Evolutionary conservation across 2,888 invertebrate species (phyloP), one percentile per base, ranked within the genome.

Genomic region (Erebia epiphron): DNA sequence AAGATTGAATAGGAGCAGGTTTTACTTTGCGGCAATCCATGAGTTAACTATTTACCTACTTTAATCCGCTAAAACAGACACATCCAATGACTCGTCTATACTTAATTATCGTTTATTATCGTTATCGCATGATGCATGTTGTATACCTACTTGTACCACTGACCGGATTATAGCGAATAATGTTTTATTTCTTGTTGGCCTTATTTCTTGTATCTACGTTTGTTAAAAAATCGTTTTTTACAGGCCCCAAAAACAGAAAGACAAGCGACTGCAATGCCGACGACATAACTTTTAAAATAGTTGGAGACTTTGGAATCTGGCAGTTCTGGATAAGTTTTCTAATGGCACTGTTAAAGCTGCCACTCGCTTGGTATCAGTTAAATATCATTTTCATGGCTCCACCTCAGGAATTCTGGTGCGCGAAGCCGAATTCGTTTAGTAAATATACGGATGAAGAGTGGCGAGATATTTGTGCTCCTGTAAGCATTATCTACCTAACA

Each of bases 361-460:
- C 95, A 0, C 91, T 93, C 21, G 95, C 95, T 50, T 95, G 95
- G 95, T 94, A 94, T 79, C 95, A 95, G 80, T 82, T 95, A 67
- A 94, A 94, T 72, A 95, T 95, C 70, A 91, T 95, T 72, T 95
- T 95, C 79, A 86, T 95, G 81, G 95, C 95, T 14, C 95, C 95
- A 18, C 93, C 93, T 1, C 94, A 94, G 77, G 87, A 94, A 21
- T 95, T 95, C 80, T 95, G 95, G 94, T 95, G 95, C 80, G 79
- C 75, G 57, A 93, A 90, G 79, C 92, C 92, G 3, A 69, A 75
- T 16, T 70, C 41, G 2, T 82, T 90, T 68, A 66, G 65, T 4
- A 74, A 75, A 46, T 87, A 81, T 74, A 77, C 88, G 1, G 87
- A 88, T 58, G 76, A 83, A 13, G 84, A 92, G 76, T 95, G 95